Percentiles rank a stretch among this genome's conserved stretches.
Conservation (phyloP, 2,888 invertebrate species). For the Lasioglossum figueresi region DNA sequence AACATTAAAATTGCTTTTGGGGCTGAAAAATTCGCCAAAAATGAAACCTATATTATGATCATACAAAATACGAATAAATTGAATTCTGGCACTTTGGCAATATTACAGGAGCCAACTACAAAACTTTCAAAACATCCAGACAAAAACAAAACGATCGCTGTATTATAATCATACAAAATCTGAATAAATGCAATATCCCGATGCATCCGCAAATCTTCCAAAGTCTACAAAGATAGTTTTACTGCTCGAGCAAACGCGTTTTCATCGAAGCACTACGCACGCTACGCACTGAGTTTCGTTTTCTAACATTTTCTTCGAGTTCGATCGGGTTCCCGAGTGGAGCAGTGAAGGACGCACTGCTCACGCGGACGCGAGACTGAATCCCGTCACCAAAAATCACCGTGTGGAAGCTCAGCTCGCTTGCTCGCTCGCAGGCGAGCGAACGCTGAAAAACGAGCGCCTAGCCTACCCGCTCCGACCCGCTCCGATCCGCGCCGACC, state of each 20-base stretch:
- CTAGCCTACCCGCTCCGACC: conserved; percentile 41
- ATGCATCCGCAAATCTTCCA: background rate
- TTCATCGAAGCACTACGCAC: background rate
- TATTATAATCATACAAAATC: too few species aligned
- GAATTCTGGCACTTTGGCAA: too few species aligned
- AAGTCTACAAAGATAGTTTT: too few species aligned
- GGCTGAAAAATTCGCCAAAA: too few species aligned
- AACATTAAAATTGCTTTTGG: too few species aligned
- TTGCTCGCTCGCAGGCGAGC: conserved; percentile 18
- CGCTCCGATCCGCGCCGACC: conserved; percentile 54
- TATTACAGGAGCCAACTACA: too few species aligned
- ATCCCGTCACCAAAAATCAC: conserved; percentile 49
- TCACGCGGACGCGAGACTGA: conserved; percentile 1
- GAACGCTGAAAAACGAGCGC: conserved; percentile 62
- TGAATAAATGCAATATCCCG: too few species aligned
- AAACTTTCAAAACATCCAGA: too few species aligned
- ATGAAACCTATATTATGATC: too few species aligned
- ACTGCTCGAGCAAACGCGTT: background rate
- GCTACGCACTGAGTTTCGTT: background rate
- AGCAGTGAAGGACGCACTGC: background rate
- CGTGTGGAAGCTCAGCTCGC: conserved; percentile 32
- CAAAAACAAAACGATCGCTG: too few species aligned
- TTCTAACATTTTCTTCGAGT: background rate
- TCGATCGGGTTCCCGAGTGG: background rate
- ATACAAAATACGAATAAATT: too few species aligned